phyloP scores from a whole-genome alignment of 2,113 vertebrate species.

The Channa maculata region DNA sequence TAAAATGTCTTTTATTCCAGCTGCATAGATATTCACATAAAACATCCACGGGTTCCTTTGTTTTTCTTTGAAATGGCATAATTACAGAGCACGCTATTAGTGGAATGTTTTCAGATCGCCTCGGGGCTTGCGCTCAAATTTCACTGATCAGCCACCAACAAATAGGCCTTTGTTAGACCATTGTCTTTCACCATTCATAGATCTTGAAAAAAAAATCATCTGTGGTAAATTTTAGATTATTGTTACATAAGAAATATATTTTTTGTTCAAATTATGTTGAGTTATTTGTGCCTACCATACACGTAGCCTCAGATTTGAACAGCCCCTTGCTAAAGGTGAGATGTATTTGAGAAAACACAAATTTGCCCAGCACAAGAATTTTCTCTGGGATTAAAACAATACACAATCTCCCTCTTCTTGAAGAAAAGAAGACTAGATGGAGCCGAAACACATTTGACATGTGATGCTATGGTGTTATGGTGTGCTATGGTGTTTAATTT shows the following conservation, averaged over 20 bases:
- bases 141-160: conserved; percentile 78
- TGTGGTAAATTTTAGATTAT: conserved; percentile 11
- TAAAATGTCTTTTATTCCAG: conserved; percentile 59
- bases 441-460: conserved; percentile 42
- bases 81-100: conserved; percentile 76
- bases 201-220: conserved; percentile 34
- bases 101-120: conserved; percentile 77
- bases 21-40: conserved; percentile 58
- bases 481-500: conserved; percentile 80
- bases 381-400: not conserved
- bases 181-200: conserved; percentile 54
- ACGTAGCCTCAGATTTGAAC: conserved; percentile 9
- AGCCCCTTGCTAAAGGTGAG: not conserved
- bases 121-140: conserved; percentile 81
- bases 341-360: not conserved
- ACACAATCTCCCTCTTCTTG: not conserved
- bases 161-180: conserved; percentile 75
- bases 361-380: not conserved
- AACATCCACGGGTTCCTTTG: conserved; percentile 69
- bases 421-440: not conserved
- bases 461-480: conserved; percentile 58
- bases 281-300: conserved; percentile 33
- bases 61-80: conserved; percentile 68
- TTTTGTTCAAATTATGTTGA: not conserved
- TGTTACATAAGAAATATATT: not conserved